phyloP scores from a whole-genome alignment of 2,113 vertebrate species.

The Peromyscus californicus region DNA sequence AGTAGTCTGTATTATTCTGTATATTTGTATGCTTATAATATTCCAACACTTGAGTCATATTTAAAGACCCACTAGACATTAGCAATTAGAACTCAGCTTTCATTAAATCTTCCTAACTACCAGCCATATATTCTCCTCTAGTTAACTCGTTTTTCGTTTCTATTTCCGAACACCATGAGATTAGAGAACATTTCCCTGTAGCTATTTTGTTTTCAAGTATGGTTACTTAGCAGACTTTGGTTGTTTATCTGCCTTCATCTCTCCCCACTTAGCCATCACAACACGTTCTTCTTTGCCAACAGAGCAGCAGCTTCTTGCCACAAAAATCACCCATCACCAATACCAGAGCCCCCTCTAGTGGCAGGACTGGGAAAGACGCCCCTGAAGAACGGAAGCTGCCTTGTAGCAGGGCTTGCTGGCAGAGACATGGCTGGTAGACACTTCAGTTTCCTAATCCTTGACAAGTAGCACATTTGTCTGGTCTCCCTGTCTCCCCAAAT shows the following conservation, averaged over 20 bases:
- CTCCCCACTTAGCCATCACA: neutral
- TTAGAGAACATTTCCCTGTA: slow-evolving; percentile 13
- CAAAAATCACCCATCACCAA: neutral
- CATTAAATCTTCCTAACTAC: neutral
- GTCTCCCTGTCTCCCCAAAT: neutral
- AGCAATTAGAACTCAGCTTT: neutral
- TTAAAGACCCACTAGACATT: neutral
- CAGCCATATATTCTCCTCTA: neutral
- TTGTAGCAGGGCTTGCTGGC: neutral
- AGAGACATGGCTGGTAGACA: neutral
- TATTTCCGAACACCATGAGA: slow-evolving; percentile 61
- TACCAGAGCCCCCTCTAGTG: neutral
- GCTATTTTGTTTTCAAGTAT: neutral
- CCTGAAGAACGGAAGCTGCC: neutral
- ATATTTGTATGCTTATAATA: neutral
- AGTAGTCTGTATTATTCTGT: neutral
- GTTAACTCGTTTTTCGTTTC: neutral
- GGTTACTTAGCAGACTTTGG: neutral
- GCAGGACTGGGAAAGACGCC: neutral
- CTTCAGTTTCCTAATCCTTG: neutral
- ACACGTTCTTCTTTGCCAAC: neutral
- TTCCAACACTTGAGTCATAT: neutral
- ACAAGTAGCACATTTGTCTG: neutral
- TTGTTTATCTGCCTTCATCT: neutral
- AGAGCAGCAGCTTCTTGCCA: neutral